These are phyloP conservation scores for Haliclona indistincta DNA, from an alignment of 37 sponge, comb jelly and placozoan genomes.

Conservation along the genomic window DNA sequence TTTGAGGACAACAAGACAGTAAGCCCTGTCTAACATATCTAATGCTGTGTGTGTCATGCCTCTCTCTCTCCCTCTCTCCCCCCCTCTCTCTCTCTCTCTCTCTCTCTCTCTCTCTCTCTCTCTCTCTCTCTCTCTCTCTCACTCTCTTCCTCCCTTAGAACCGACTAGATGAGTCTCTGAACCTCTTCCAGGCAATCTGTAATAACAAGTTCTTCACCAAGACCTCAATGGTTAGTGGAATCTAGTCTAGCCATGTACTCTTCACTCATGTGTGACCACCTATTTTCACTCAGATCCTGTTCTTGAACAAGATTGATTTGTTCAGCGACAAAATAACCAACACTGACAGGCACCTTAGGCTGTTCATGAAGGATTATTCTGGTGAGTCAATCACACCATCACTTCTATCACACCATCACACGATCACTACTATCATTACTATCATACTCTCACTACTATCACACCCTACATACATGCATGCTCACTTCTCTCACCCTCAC, in stretches of 20 bases:
- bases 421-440: background rate
- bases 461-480: background rate
- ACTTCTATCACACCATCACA: too few relatives aligned
- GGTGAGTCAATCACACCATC: slow-evolving; percentile 59
- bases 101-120: slow-evolving; percentile 23
- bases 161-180: slow-evolving; percentile 90
- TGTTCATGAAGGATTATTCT: slow-evolving; percentile 80
- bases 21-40: slow-evolving; percentile 16
- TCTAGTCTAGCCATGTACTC: background rate
- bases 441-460: background rate
- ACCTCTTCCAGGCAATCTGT: slow-evolving; percentile 95
- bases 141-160: slow-evolving; percentile 57
- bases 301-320: slow-evolving; percentile 96
- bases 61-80: background rate
- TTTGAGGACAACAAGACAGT: slow-evolving; percentile 94
- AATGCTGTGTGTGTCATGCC: background rate
- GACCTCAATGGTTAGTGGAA: slow-evolving; percentile 87
- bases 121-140: slow-evolving; percentile 17
- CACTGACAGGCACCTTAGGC: slow-evolving; percentile 88
- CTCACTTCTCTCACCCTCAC: too few relatives aligned
- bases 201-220: slow-evolving; percentile 98
- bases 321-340: slow-evolving; percentile 84
- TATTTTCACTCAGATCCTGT: slow-evolving; percentile 77
- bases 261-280: background rate
- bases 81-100: slow-evolving; percentile 6